Conservation (phyloP, 1,140 invertebrate species). For the Anoplophora glabripennis region DNA sequence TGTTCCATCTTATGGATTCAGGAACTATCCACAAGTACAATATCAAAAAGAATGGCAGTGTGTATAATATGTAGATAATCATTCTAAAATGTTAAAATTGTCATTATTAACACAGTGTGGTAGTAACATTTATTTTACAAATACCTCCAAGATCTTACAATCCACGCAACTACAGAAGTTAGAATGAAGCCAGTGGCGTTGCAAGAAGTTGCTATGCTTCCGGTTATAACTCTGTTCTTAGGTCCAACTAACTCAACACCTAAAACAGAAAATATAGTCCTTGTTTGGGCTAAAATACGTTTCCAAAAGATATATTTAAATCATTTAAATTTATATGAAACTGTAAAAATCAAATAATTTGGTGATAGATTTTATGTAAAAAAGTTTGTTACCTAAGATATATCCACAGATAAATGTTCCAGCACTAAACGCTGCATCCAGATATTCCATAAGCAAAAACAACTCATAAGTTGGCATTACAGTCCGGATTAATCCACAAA, state of each 20-base stretch:
- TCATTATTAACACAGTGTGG: too few relatives aligned
- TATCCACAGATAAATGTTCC: conserved; percentile 60
- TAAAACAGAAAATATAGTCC: conserved; percentile 5
- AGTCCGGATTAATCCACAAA: conserved; percentile 61
- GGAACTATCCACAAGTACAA: too few relatives aligned
- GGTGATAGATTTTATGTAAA: too few relatives aligned
- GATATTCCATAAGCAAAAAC: conserved; percentile 62
- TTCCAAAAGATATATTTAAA: too few relatives aligned
- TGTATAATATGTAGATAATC: too few relatives aligned
- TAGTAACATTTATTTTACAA: conserved; percentile 51
- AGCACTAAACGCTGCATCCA: conserved; percentile 61
- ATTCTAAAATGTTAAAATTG: too few relatives aligned
- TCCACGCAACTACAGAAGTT: conserved; percentile 67
- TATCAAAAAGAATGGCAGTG: too few relatives aligned
- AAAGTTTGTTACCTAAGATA: conserved; percentile 19
- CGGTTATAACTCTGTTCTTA: conserved; percentile 66
- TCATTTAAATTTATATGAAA: too few relatives aligned
- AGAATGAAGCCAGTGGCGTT: conserved; percentile 71
- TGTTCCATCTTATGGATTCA: too few relatives aligned
- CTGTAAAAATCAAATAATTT: too few relatives aligned
- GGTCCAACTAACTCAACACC: conserved; percentile 61
- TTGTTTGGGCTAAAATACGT: not conserved
- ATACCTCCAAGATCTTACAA: conserved; percentile 63
- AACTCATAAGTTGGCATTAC: conserved; percentile 62
- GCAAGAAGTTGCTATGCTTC: conserved; percentile 64